Percentiles rank a stretch among this genome's conserved stretches.
Conservation (phyloP, 1,140 invertebrate genomes). For the Aphidius ervi region DNA sequence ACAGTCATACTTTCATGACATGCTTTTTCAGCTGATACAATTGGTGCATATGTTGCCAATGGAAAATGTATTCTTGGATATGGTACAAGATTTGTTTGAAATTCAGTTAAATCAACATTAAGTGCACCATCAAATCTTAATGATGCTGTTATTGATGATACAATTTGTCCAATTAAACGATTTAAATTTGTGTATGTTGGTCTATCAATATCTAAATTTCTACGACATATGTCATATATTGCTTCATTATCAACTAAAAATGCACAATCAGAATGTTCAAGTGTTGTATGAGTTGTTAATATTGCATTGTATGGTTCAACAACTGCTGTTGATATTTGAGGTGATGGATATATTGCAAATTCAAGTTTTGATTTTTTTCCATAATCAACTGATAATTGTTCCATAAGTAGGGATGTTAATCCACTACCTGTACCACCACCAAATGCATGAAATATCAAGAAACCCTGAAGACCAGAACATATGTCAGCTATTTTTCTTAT, state of each 20-base stretch:
- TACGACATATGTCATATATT: constrained; percentile 65
- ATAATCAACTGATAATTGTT: constrained; percentile 42
- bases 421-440: constrained; percentile 17
- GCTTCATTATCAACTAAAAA: constrained; percentile 82
- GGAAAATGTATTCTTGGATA: constrained; percentile 61
- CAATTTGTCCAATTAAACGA: constrained; percentile 55
- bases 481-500: constrained; percentile 6
- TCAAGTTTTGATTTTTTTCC: constrained; percentile 60
- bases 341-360: constrained; percentile 62
- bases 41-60: constrained; percentile 56
- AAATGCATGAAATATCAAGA: constrained; percentile 19
- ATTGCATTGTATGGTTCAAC: constrained; percentile 82
- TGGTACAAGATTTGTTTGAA: constrained; percentile 64
- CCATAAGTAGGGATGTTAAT: constrained; percentile 18
- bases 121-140: constrained; percentile 62
- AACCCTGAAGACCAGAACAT: constrained; percentile 15
- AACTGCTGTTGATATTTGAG: constrained; percentile 69
- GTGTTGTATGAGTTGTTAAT: constrained; percentile 69
- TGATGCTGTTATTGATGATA: constrained; percentile 55
- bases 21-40: constrained; percentile 54
- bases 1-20: constrained; percentile 56
- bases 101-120: constrained; percentile 64
- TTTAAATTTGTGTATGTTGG: constrained; percentile 61
- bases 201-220: constrained; percentile 54
- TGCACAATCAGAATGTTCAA: constrained; percentile 71